These are phyloP conservation scores for Probaryconus sp. DNA, from an alignment of 1,140 invertebrate genomes.

Conservation along the genomic window DNA sequence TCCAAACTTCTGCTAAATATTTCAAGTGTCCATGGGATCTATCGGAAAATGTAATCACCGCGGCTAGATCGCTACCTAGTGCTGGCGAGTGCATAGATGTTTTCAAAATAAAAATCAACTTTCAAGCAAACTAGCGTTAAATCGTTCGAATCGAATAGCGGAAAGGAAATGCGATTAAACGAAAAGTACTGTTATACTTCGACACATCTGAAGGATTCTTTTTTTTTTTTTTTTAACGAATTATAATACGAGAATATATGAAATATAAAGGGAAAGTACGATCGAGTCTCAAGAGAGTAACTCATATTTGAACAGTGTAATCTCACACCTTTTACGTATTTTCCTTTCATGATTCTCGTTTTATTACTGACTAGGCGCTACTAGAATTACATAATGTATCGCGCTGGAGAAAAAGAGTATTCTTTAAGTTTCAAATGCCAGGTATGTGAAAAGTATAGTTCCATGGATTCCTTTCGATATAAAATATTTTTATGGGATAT, in stretches of 20 bases:
- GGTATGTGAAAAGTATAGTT: constrained; percentile 14
- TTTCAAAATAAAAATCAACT: constrained; percentile 23
- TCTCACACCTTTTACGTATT: constrained; percentile 6
- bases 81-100: constrained; percentile 31
- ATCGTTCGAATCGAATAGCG: constrained; percentile 6
- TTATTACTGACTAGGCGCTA: constrained; percentile 15
- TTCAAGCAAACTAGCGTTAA: constrained; percentile 12
- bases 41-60: constrained; percentile 36
- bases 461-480: constrained; percentile 7
- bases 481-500: constrained; percentile 34
- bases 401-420: background rate
- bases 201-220: constrained; percentile 8
- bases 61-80: constrained; percentile 47
- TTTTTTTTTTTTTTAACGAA: too few relatives aligned
- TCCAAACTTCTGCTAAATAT: too few relatives aligned
- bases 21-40: too few relatives aligned
- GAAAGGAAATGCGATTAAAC: background rate
- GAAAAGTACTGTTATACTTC: constrained; percentile 13
- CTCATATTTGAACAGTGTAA: too few relatives aligned
- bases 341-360: constrained; percentile 17
- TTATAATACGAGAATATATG: background rate
- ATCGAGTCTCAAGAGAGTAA: constrained; percentile 3
- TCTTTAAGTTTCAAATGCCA: constrained; percentile 4
- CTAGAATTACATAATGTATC: constrained; percentile 9
- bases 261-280: constrained; percentile 13